phyloP scores from a whole-genome alignment of 2,888 invertebrate genomes.

The Lacanobia oleracea region DNA sequence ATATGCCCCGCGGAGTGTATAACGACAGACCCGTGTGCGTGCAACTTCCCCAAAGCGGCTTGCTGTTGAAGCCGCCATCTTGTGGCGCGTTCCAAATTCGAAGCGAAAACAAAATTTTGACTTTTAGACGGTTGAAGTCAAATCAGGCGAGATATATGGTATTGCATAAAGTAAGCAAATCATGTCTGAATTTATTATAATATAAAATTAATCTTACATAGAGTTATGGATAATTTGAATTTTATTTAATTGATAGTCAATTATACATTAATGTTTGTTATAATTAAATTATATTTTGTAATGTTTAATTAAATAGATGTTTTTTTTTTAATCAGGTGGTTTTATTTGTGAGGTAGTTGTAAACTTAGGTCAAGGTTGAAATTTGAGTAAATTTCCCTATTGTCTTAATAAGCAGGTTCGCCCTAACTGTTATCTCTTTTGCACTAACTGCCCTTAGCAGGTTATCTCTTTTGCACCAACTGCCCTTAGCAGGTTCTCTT shows the following conservation, averaged over 20 bases:
- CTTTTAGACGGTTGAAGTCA: constrained; percentile 22
- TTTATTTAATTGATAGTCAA: constrained; percentile 56
- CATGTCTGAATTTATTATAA: constrained; percentile 41
- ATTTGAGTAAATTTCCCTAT: too few species aligned
- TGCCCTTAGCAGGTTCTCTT: too few species aligned
- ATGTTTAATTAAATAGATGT: constrained; percentile 34
- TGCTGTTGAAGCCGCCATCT: constrained; percentile 79
- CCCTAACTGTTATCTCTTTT: too few species aligned
- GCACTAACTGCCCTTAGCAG: too few species aligned
- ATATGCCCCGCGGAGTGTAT: constrained; percentile 84
- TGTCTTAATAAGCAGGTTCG: too few species aligned
- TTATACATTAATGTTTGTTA: constrained; percentile 45
- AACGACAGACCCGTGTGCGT: constrained; percentile 85
- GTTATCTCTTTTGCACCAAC: too few species aligned
- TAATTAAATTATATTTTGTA: constrained; percentile 56
- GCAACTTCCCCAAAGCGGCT: constrained; percentile 83
- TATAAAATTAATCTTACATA: constrained; percentile 52
- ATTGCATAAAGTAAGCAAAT: constrained; percentile 31
- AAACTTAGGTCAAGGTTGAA: too few species aligned
- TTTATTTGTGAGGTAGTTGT: constrained; percentile 5
- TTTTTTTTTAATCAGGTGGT: constrained; percentile 1
- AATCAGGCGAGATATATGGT: constrained; percentile 20
- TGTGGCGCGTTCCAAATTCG: constrained; percentile 74
- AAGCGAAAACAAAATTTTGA: constrained; percentile 67
- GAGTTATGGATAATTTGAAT: constrained; percentile 64